Percentiles rank a stretch among this genome's conserved stretches.
phyloP scores from a whole-genome alignment of 2,113 vertebrate species.

The Narcine bancroftii region DNA sequence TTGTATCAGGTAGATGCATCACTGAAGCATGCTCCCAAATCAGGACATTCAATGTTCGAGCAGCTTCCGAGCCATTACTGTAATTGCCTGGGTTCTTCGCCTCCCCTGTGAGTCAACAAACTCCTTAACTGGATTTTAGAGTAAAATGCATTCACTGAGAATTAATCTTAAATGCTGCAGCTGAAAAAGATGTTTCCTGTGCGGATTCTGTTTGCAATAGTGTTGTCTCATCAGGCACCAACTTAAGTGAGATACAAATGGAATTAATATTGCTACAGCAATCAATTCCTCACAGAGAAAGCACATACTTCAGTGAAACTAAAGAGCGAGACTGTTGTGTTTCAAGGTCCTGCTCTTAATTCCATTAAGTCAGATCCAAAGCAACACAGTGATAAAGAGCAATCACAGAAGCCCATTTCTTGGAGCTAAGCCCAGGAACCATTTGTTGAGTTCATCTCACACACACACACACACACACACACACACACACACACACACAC shows the following conservation, averaged over 20 bases:
- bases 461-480: background rate
- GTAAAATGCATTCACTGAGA: slow-evolving; percentile 32
- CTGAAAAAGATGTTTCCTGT: slow-evolving; percentile 27
- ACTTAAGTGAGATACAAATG: slow-evolving; percentile 21
- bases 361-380: slow-evolving; percentile 30
- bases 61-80: background rate
- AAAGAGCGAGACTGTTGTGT: background rate
- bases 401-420: slow-evolving; percentile 28
- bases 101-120: background rate
- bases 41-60: background rate
- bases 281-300: slow-evolving; percentile 18
- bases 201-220: background rate
- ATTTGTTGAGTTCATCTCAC: background rate
- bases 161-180: slow-evolving; percentile 18
- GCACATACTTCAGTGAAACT: slow-evolving; percentile 24
- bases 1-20: background rate
- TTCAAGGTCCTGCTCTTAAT: slow-evolving; percentile 35
- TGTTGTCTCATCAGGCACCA: slow-evolving; percentile 25
- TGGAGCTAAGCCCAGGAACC: slow-evolving; percentile 19
- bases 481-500: background rate
- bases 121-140: slow-evolving; percentile 23
- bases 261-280: slow-evolving; percentile 35
- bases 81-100: slow-evolving; percentile 4
- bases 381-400: slow-evolving; percentile 20
- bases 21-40: background rate